phyloP scores from a whole-genome alignment of 2,888 invertebrate genomes.

The Diarsia rubi region DNA sequence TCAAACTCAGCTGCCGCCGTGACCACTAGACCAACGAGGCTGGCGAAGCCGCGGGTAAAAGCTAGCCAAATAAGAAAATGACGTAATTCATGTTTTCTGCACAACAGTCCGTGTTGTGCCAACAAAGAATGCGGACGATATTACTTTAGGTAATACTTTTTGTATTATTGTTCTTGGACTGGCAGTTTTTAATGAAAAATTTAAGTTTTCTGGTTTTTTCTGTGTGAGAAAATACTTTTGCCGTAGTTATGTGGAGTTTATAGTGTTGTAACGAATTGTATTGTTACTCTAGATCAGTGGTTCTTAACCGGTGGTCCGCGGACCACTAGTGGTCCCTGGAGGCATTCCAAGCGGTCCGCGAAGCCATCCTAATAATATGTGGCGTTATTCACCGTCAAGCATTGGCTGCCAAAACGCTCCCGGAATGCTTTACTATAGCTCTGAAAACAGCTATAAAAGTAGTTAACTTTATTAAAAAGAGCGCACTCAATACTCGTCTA shows the following conservation, averaged over 20 bases:
- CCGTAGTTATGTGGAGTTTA: background rate
- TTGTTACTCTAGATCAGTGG: background rate
- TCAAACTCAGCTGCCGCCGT: no score
- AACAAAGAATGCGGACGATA: constrained; percentile 5
- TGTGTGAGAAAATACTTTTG: background rate
- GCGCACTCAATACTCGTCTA: no score
- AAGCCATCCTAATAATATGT: no score
- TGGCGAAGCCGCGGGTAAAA: background rate
- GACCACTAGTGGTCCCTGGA: no score
- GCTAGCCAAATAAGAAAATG: background rate
- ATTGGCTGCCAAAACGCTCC: no score
- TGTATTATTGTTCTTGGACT: background rate
- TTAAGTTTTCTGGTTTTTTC: background rate
- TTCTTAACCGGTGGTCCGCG: no score
- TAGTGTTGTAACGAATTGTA: background rate
- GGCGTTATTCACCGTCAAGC: no score
- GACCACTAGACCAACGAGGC: no score
- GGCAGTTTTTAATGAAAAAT: constrained; percentile 5
- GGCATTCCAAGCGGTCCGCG: no score
- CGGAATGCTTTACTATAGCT: no score
- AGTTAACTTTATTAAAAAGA: no score
- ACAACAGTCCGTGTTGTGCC: background rate
- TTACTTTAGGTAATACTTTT: constrained; percentile 8
- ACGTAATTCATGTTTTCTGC: background rate
- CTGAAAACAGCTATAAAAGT: no score